These are phyloP conservation scores for Alviniconcha marisindica DNA, from an alignment of 1,140 invertebrate genomes.

Conservation along the genomic window DNA sequence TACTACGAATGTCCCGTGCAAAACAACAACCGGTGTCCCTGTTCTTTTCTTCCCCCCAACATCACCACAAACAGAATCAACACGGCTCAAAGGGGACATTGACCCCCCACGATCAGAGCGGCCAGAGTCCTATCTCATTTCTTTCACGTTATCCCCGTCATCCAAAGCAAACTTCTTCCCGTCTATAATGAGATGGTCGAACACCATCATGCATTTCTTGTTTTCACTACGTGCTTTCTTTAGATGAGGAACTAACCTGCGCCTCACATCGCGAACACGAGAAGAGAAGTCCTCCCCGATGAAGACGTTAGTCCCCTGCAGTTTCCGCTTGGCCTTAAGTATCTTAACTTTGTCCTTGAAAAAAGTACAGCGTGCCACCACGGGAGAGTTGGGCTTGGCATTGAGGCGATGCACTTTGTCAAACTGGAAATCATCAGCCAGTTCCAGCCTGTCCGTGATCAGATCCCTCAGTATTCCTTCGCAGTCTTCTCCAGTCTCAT, in stretches of 20 bases:
- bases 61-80: too few relatives aligned
- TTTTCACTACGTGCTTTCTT: neutral
- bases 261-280: neutral
- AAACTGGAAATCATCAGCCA: neutral
- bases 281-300: conserved; percentile 1
- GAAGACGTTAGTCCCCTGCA: neutral
- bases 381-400: neutral
- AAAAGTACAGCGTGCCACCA: neutral
- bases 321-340: neutral
- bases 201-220: neutral
- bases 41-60: neutral
- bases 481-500: neutral
- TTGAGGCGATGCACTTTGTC: neutral
- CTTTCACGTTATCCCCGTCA: neutral
- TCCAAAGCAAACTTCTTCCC: neutral
- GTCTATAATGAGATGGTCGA: neutral
- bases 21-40: neutral
- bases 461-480: neutral
- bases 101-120: neutral
- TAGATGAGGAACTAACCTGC: neutral
- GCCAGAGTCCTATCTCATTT: neutral
- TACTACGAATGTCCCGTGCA: neutral
- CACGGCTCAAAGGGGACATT: neutral
- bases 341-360: neutral
- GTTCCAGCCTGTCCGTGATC: neutral